Conservation (phyloP, 2,888 invertebrate genomes). For the Tetanocera ferruginea region DNA sequence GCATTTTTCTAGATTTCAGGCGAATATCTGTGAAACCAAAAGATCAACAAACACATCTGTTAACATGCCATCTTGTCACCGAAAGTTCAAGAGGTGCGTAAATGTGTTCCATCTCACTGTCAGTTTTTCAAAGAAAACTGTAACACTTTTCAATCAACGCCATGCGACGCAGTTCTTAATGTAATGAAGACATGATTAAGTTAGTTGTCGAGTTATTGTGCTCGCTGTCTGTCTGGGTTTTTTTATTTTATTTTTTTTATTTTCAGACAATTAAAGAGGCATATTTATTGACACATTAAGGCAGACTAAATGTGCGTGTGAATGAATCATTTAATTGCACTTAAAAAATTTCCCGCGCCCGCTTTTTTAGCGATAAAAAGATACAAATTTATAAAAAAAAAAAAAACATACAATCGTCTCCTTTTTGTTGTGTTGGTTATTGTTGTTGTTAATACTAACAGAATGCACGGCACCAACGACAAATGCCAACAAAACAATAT, state of each 20-base stretch:
- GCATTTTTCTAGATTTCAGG: too few species aligned
- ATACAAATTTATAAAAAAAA: constrained; percentile 21
- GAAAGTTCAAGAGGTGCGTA: neutral
- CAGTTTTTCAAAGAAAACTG: neutral
- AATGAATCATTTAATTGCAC: constrained; percentile 33
- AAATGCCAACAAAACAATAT: constrained; percentile 32
- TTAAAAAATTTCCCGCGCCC: neutral
- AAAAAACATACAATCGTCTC: neutral
- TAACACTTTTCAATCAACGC: neutral
- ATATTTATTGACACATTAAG: constrained; percentile 10
- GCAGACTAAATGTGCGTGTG: neutral
- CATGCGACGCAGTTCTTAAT: neutral
- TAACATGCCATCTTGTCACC: neutral
- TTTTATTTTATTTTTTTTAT: neutral
- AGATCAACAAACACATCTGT: neutral
- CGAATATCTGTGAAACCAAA: too few species aligned
- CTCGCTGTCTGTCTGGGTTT: neutral
- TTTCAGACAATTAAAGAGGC: constrained; percentile 17
- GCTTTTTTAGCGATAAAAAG: constrained; percentile 13
- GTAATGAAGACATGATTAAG: neutral
- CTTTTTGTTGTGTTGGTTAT: neutral
- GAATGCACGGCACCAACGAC: constrained; percentile 37
- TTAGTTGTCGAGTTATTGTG: neutral
- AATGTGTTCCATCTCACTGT: neutral
- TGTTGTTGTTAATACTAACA: constrained; percentile 39